Evolutionary conservation across 2,888 invertebrate species (phyloP).

Genomic region (Pandemis heparana): DNA sequence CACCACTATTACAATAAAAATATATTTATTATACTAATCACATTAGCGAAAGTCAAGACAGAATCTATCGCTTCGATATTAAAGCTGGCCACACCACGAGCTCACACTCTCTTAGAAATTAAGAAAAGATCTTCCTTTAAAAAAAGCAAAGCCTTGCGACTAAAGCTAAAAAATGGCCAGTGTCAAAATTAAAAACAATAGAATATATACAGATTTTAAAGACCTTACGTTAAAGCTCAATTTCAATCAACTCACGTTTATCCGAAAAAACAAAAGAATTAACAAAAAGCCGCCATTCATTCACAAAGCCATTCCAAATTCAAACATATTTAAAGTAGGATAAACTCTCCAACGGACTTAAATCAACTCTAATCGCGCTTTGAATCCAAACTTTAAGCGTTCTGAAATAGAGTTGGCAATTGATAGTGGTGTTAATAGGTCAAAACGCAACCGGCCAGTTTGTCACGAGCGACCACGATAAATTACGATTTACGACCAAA

Average conservation of each 20-base stretch:
- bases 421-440: slow-evolving; percentile 11
- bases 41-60: neutral
- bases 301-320: slow-evolving; percentile 14
- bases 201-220: neutral
- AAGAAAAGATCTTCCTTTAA: neutral
- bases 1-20: neutral
- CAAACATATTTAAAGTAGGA: slow-evolving; percentile 1
- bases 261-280: neutral
- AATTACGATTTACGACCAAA: slow-evolving; percentile 16
- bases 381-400: neutral
- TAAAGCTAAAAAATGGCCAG: neutral
- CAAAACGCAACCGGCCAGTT: neutral
- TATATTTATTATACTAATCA: neutral
- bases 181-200: neutral
- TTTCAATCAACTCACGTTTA: neutral
- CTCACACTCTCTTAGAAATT: neutral
- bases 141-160: neutral
- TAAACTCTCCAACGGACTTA: neutral
- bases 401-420: neutral
- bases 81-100: neutral
- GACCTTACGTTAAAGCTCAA: neutral
- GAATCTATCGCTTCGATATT: neutral
- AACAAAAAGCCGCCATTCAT: slow-evolving; percentile 1
- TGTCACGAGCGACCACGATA: slow-evolving; percentile 15
- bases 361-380: neutral